A percentile compares a stretch with the other conserved stretches of the same genome.
phyloP scores from a whole-genome alignment of 2,797 vertebrate genomes.

The Lepidocolaptes lacrymiger region DNA sequence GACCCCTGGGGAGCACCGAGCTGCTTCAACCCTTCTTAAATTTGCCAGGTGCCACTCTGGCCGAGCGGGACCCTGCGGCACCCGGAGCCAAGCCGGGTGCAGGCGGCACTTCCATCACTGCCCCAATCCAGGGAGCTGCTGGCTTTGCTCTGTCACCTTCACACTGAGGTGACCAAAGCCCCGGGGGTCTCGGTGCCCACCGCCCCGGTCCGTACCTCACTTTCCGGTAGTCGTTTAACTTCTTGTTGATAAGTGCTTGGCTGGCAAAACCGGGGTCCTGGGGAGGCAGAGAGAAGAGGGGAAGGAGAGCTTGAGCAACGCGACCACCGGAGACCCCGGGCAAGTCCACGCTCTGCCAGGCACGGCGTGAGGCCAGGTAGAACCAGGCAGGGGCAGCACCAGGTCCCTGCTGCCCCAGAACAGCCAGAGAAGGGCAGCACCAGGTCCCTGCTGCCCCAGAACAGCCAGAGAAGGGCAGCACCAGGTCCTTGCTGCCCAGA shows the following conservation, averaged over 20 bases:
- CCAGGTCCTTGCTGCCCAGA: too few species aligned
- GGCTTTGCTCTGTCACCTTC: neutral
- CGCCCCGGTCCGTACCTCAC: slow-evolving; percentile 81
- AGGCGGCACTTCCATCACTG: neutral
- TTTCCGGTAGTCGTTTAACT: slow-evolving; percentile 97
- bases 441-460: neutral
- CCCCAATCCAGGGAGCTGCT: neutral
- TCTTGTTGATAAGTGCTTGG: slow-evolving; percentile 97
- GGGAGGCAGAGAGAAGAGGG: slow-evolving; percentile 57
- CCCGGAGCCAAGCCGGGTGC: rapidly evolving
- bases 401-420: neutral
- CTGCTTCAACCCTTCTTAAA: neutral
- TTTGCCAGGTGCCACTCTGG: rapidly evolving
- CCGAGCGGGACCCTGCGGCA: neutral
- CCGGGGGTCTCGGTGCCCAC: neutral
- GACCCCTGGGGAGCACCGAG: neutral
- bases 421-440: neutral
- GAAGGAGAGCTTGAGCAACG: slow-evolving; percentile 50
- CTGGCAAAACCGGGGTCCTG: slow-evolving; percentile 93
- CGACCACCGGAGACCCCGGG: neutral
- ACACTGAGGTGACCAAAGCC: neutral
- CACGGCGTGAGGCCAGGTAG: neutral
- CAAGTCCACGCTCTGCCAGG: neutral
- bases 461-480: too few species aligned
- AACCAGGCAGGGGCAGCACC: neutral